Percentiles rank a stretch among this genome's conserved stretches.
Evolutionary conservation across 2,888 invertebrate genomes (phyloP).

Genomic region (Strigamia crassipes): DNA sequence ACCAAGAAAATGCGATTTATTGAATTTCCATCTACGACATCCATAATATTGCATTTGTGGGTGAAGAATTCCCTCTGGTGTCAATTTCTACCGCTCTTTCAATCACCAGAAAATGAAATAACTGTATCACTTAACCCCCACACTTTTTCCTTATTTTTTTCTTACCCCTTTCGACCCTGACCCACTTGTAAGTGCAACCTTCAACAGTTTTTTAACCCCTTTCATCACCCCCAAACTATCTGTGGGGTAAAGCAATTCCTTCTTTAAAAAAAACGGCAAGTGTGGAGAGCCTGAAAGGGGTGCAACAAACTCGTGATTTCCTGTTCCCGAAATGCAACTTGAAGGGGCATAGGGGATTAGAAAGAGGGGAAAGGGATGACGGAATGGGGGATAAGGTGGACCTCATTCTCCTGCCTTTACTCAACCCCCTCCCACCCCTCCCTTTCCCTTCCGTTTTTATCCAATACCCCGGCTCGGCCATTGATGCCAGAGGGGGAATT

Average conservation of each 20-base stretch:
- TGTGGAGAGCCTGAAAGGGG: neutral
- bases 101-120: neutral
- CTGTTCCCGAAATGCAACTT: slow-evolving; percentile 34
- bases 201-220: slow-evolving; percentile 35
- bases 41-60: no score
- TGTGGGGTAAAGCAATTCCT: slow-evolving; percentile 4
- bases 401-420: slow-evolving; percentile 17
- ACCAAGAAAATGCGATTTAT: no score
- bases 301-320: slow-evolving; percentile 30
- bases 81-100: neutral
- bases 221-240: slow-evolving; percentile 15
- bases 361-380: neutral
- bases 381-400: slow-evolving; percentile 33
- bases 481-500: slow-evolving; percentile 17
- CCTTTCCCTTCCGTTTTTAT: neutral
- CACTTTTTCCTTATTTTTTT: neutral
- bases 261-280: neutral
- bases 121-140: neutral
- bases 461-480: slow-evolving; percentile 40
- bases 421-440: neutral
- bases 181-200: slow-evolving; percentile 14
- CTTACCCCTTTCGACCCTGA: slow-evolving; percentile 27
- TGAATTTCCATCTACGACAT: no score
- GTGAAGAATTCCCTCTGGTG: neutral
- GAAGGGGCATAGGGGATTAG: neutral